phyloP scores from a whole-genome alignment of 2,797 vertebrate genomes.

The Bradypodion pumilum region DNA sequence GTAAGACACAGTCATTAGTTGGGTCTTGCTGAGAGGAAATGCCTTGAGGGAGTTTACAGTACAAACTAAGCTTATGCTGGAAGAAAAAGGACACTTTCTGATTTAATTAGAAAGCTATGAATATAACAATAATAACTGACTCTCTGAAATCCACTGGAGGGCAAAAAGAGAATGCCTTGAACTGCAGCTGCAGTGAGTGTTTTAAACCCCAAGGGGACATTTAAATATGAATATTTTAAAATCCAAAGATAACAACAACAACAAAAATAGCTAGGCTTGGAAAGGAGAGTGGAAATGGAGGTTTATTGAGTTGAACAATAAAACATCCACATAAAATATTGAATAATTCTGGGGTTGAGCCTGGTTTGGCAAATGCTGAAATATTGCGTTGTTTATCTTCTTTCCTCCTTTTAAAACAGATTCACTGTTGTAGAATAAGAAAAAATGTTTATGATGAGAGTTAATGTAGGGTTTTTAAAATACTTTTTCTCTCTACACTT shows the following conservation, averaged over 20 bases:
- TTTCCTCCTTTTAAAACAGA: neutral
- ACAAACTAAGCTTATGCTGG: neutral
- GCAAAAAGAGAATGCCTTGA: neutral
- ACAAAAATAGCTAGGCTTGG: neutral
- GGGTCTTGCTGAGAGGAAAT: neutral
- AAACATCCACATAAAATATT: constrained; percentile 8
- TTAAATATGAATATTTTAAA: constrained; percentile 39
- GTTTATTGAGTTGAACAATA: neutral
- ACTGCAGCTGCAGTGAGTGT: constrained; percentile 15
- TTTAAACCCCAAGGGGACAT: constrained; percentile 1
- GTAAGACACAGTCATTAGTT: neutral
- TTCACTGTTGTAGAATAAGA: neutral
- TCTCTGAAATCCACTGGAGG: constrained; percentile 12
- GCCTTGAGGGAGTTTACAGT: neutral
- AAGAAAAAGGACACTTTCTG: neutral
- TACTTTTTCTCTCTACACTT: no score
- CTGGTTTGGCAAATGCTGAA: constrained; percentile 14
- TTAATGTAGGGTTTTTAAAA: neutral
- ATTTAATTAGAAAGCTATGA: constrained; percentile 29
- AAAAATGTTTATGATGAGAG: neutral
- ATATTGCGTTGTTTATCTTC: neutral
- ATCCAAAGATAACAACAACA: neutral
- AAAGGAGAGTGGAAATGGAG: neutral
- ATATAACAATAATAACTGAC: neutral
- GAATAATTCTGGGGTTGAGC: neutral